Evolutionary conservation across 2,113 vertebrate genomes (phyloP).

Genomic region (Sebastes schlegelii): DNA sequence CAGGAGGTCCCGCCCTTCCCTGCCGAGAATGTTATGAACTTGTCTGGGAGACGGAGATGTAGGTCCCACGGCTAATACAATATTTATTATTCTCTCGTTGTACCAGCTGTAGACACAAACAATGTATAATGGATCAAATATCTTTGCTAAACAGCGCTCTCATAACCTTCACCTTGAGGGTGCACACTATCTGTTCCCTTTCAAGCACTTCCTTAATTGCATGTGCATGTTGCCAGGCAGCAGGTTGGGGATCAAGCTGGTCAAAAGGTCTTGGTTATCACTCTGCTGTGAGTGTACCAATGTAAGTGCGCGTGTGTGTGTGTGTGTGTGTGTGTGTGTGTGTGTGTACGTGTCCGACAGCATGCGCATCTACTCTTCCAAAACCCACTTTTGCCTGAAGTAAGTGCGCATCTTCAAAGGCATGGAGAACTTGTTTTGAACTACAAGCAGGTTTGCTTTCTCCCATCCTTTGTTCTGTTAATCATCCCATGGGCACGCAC

Average conservation of each 20-base stretch:
- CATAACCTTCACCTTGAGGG: conserved; percentile 70
- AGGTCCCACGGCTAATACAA: conserved; percentile 77
- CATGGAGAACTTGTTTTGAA: conserved; percentile 81
- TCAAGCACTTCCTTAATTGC: conserved; percentile 61
- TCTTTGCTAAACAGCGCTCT: conserved; percentile 75
- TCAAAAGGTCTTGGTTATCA: conserved; percentile 58
- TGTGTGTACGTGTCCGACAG: conserved; percentile 15
- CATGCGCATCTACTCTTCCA: conserved; percentile 51
- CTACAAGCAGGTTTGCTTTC: conserved; percentile 79
- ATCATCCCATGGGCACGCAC: conserved; percentile 81
- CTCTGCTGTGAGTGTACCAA: not conserved
- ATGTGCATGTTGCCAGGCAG: conserved; percentile 34
- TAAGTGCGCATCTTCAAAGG: conserved; percentile 80
- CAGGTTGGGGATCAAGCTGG: conserved; percentile 38
- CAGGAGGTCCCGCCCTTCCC: conserved; percentile 75
- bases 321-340: not conserved
- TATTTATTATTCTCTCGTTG: conserved; percentile 79
- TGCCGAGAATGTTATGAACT: conserved; percentile 82
- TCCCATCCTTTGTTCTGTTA: conserved; percentile 83
- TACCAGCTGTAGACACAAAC: conserved; percentile 79
- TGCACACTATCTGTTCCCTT: conserved; percentile 52
- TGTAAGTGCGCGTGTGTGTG: not conserved
- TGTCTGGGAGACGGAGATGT: conserved; percentile 75
- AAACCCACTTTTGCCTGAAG: conserved; percentile 73
- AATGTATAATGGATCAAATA: conserved; percentile 83